These are phyloP conservation scores for Neoniphon sammara DNA, from an alignment of 2,797 vertebrate species.

Conservation along the genomic window DNA sequence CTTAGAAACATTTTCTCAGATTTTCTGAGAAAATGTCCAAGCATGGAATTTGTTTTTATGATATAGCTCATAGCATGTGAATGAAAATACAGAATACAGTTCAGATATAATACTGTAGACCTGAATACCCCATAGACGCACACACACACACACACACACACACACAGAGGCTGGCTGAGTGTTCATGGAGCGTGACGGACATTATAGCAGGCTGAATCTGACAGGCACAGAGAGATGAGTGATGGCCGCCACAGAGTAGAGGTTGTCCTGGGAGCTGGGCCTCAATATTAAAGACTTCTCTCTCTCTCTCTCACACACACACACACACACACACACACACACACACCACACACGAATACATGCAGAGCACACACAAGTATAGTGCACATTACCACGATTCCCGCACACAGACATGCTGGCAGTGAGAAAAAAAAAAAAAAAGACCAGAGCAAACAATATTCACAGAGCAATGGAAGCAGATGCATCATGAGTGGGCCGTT, in stretches of 20 bases:
- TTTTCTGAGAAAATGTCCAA: too few species aligned
- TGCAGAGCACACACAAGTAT: conserved; percentile 4
- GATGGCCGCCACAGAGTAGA: conserved; percentile 29
- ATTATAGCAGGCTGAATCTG: conserved; percentile 9
- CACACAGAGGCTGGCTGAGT: conserved; percentile 12
- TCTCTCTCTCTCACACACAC: background rate
- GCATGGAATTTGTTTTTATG: too few species aligned
- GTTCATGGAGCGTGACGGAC: conserved; percentile 15
- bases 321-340: background rate
- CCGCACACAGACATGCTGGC: conserved; percentile 3
- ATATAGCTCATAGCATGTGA: background rate
- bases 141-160: conserved; percentile 1
- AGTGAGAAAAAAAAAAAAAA: conserved; percentile 8
- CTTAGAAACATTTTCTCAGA: too few species aligned
- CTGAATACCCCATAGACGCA: background rate
- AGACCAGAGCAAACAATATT: conserved; percentile 16
- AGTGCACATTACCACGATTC: background rate
- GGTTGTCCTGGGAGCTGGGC: conserved; percentile 16
- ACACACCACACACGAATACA: conserved; percentile 8
- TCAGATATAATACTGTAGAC: background rate
- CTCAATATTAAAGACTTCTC: conserved; percentile 28
- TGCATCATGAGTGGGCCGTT: conserved; percentile 29
- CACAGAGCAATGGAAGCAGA: conserved; percentile 25
- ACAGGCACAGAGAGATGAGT: conserved; percentile 39
- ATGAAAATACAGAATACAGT: background rate